Evolutionary conservation across 2,797 vertebrate species (phyloP).

Genomic region (Gorsachius magnificus): DNA sequence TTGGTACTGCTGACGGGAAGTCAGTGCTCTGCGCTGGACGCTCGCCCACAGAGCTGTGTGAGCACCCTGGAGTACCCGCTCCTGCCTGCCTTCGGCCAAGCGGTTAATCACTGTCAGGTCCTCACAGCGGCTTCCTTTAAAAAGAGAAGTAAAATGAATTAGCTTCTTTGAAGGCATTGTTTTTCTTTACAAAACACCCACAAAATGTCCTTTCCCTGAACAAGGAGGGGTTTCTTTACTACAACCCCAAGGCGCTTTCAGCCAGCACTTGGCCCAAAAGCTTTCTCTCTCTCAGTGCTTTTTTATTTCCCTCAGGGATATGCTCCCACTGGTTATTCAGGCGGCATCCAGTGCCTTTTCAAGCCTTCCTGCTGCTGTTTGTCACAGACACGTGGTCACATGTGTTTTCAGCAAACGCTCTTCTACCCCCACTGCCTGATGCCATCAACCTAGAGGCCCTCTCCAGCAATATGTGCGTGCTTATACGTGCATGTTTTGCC

Average conservation of each 20-base stretch:
- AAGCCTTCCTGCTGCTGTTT: neutral
- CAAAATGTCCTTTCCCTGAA: neutral
- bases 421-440: neutral
- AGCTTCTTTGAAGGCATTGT: neutral
- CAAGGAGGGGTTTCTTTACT: neutral
- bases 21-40: accelerated
- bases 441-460: neutral
- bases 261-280: neutral
- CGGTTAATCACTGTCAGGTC: neutral
- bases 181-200: neutral
- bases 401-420: accelerated
- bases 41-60: neutral
- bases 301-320: neutral
- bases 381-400: neutral
- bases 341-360: neutral
- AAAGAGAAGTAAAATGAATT: neutral
- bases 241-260: neutral
- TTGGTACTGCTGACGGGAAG: neutral
- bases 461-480: neutral
- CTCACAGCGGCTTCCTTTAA: neutral
- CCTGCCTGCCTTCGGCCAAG: neutral
- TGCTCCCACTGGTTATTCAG: neutral
- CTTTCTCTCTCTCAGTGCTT: neutral
- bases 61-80: neutral
- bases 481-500: neutral